phyloP scores from a whole-genome alignment of 2,113 vertebrate genomes.

The Progne subis region DNA sequence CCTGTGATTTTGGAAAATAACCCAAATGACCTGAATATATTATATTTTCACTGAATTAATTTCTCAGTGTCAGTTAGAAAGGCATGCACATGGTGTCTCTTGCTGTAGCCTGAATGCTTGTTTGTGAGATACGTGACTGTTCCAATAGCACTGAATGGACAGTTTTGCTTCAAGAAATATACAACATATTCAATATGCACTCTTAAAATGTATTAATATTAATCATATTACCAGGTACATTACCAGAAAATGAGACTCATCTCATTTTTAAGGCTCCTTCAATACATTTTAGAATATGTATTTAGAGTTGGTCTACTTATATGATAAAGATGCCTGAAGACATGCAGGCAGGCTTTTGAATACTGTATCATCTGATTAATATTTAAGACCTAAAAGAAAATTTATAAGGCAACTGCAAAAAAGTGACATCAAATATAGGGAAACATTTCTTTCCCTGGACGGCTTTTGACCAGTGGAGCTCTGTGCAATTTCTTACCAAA shows the following conservation, averaged over 20 bases:
- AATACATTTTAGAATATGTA: not conserved
- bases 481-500: not conserved
- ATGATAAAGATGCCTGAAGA: conserved; percentile 20
- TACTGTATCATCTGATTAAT: conserved; percentile 20
- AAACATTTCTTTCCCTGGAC: not conserved
- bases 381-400: conserved; percentile 41
- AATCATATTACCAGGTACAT: not conserved
- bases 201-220: conserved; percentile 15
- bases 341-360: not conserved
- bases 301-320: not conserved
- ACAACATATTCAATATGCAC: not conserved
- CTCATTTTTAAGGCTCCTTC: not conserved
- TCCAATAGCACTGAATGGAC: not conserved
- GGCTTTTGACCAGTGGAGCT: not conserved
- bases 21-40: not conserved
- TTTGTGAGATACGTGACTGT: not conserved
- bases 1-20: not conserved
- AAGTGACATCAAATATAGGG: not conserved
- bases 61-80: not conserved
- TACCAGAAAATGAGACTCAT: not conserved
- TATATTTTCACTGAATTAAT: not conserved
- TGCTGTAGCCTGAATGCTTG: accelerated
- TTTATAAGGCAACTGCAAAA: not conserved
- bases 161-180: not conserved
- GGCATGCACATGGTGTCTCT: not conserved